Base-by-base conservation (phyloP, 2,797 vertebrate species). In the Hypotaenidia okinawae region DNA sequence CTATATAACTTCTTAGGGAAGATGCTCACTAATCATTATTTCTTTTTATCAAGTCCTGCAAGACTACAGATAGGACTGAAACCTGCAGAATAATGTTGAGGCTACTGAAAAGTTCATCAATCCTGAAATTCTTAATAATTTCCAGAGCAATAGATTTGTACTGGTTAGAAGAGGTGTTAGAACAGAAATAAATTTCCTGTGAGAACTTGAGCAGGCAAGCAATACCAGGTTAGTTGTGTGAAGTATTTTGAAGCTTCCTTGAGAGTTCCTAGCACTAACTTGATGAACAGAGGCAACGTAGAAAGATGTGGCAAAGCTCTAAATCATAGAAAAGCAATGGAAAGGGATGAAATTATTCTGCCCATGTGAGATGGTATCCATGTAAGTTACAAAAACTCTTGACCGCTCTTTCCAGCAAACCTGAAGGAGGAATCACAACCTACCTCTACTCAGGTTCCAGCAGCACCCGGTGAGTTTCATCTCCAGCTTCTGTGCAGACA, bases 211-310 rank as follows among this genome's bases (percentile, higher is more conserved):
- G 37, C 51, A 51, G 84, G 73, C 21, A 68, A 61, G 27, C 35
- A 11, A 83, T 19, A 57, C 59, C 70, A 84, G 43, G 32, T 83
- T 68, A 35, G 25, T 55, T 80, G 33, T 81, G 54, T 41, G 64
- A 90, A 89, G 61, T 75, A 78, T 89, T 87, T 89, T 85, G 10
- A 94, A 87, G 76, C 61, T 84, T 35, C 45, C 69, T 91, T 22
- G 21, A 62, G 45, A 84, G 76, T 58, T 88, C 45, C 72, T 51
- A 75, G 33, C 8, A 25, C 45, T 61, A 67, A 54, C 52, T 74
- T 72, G 84, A 76, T 80, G 57, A 85, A 86, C 45, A 59, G 54
- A 41, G 66, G 66, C 64, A 41, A 43, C n/a, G 45, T 28, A 72
- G 69, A 80, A 86, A 57, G 43, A 19, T 58, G 24, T 16, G 64